Evolutionary conservation across 1,140 invertebrate species (phyloP).

Genomic region (Neoseiulus cucumeris): DNA sequence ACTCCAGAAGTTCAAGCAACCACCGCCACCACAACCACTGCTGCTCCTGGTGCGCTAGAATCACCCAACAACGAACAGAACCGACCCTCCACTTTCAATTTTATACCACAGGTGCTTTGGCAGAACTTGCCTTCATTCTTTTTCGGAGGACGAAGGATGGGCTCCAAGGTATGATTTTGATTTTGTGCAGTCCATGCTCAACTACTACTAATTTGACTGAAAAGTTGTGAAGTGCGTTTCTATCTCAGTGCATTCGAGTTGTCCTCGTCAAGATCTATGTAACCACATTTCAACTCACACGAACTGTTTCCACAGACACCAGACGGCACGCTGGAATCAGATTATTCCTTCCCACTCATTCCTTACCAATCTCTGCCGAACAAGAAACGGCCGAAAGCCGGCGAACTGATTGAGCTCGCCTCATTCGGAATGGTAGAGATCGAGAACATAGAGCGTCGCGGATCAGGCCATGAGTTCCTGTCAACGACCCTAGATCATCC

Average conservation of each 20-base stretch:
- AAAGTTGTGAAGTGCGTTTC: no score
- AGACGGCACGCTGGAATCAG: not conserved
- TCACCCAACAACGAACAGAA: no score
- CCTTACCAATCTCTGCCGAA: not conserved
- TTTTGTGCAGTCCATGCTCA: no score
- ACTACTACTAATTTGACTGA: no score
- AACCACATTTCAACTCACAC: no score
- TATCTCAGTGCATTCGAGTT: no score
- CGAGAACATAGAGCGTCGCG: slow-evolving; percentile 19
- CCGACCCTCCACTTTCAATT: not conserved
- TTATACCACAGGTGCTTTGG: not conserved
- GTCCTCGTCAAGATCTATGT: no score
- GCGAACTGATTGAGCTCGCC: slow-evolving; percentile 22
- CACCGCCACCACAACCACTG: no score
- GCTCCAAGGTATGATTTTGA: not conserved
- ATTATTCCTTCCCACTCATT: not conserved
- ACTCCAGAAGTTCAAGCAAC: no score
- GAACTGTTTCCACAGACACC: not conserved
- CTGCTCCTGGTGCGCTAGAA: no score
- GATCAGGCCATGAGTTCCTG: slow-evolving; percentile 21
- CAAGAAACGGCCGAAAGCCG: slow-evolving; percentile 15
- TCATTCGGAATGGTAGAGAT: slow-evolving; percentile 23
- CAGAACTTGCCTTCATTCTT: slow-evolving; percentile 4
- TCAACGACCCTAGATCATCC: slow-evolving; percentile 24
- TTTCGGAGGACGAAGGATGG: not conserved